Conservation (phyloP, 53 echinoderm and acorn worm genomes). For the Paelopatides confundens region DNA sequence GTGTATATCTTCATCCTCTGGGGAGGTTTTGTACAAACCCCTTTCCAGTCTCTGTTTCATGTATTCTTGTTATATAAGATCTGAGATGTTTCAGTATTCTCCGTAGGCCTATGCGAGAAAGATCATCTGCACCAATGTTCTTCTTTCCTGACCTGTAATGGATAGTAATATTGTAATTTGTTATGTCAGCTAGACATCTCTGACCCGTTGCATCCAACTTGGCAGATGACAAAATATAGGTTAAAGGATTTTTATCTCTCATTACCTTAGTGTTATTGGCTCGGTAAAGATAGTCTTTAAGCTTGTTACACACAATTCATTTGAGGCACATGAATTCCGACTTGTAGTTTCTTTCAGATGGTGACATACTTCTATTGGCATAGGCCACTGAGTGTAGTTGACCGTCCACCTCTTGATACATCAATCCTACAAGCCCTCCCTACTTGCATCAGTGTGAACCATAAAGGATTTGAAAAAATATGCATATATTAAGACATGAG, state of each 20-base stretch:
- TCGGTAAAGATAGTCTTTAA: conserved; percentile 61
- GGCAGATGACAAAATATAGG: conserved; percentile 56
- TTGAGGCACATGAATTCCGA: conserved; percentile 62
- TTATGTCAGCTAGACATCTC: conserved; percentile 61
- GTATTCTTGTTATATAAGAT: background rate
- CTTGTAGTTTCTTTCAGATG: background rate
- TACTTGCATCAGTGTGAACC: conserved; percentile 14
- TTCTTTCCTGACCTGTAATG: conserved; percentile 61
- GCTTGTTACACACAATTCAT: conserved; percentile 68
- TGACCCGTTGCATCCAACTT: conserved; percentile 70
- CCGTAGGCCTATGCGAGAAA: conserved; percentile 57
- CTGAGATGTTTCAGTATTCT: background rate
- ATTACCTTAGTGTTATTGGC: conserved; percentile 51
- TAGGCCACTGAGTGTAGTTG: conserved; percentile 2
- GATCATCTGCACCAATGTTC: conserved; percentile 67
- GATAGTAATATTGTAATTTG: conserved; percentile 57
- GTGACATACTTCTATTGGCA: conserved; percentile 45
- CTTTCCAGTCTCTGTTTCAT: background rate
- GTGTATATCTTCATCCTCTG: background rate
- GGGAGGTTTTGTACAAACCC: background rate
- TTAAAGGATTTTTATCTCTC: conserved; percentile 72
- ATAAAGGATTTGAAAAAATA: background rate
- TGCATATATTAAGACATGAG: conserved; percentile 16
- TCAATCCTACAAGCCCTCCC: background rate
- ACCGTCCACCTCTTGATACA: background rate